These are phyloP conservation scores for Thalpophila matura DNA, from an alignment of 2,888 invertebrate species.

Conservation along the genomic window DNA sequence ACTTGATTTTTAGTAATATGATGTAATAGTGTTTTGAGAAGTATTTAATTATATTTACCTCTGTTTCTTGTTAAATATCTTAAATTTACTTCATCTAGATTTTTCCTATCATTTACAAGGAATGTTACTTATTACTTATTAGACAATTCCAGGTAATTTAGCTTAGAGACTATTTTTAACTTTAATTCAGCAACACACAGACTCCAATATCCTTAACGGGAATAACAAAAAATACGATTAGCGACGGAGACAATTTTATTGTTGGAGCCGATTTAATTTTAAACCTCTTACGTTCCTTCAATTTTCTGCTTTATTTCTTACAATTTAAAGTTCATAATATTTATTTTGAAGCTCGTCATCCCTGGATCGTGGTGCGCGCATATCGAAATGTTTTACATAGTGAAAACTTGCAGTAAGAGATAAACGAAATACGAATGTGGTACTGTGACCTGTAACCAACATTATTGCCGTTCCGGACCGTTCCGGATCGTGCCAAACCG, in stretches of 20 bases:
- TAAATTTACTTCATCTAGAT: neutral
- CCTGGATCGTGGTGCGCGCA: conserved; percentile 55
- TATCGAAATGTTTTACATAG: conserved; percentile 73
- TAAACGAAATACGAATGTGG: conserved; percentile 68
- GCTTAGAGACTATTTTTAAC: conserved; percentile 20
- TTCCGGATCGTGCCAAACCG: conserved; percentile 47
- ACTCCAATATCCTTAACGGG: conserved; percentile 66
- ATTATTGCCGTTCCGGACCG: conserved; percentile 53
- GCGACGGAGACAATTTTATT: conserved; percentile 76
- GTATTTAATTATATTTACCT: too few species aligned
- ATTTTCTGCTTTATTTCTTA: conserved; percentile 49
- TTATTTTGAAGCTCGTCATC: conserved; percentile 29
- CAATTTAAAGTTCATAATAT: conserved; percentile 52
- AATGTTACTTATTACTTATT: too few species aligned
- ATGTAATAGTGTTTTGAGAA: neutral
- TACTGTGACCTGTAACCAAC: conserved; percentile 68
- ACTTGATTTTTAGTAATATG: neutral
- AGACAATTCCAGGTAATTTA: neutral
- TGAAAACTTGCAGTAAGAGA: conserved; percentile 75
- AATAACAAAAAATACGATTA: conserved; percentile 81
- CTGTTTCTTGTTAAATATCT: neutral
- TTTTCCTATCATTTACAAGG: neutral
- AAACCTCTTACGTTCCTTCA: conserved; percentile 51
- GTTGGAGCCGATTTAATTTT: conserved; percentile 78
- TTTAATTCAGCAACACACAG: conserved; percentile 36